Evolutionary conservation across 2,113 vertebrate genomes (phyloP).

Genomic region (Alligator sinensis): DNA sequence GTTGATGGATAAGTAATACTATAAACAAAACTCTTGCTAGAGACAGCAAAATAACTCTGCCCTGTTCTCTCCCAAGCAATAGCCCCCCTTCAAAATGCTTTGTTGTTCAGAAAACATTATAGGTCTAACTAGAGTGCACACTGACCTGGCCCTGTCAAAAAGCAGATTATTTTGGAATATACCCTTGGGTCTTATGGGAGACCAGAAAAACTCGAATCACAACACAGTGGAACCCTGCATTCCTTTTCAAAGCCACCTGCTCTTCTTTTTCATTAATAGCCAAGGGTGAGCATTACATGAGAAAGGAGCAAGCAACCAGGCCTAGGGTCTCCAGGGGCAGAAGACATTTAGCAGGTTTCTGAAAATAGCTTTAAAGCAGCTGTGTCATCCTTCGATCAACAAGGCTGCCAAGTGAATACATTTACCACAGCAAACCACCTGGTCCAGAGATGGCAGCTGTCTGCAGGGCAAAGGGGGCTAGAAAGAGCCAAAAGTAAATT

Average conservation of each 20-base stretch:
- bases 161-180: neutral
- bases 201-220: neutral
- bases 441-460: neutral
- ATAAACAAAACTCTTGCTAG: neutral
- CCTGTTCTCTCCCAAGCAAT: neutral
- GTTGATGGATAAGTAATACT: neutral
- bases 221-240: neutral
- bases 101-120: neutral
- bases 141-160: neutral
- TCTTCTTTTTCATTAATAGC: neutral
- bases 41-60: rapidly evolving
- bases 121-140: neutral
- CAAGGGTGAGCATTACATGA: neutral
- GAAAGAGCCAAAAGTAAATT: neutral
- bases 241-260: neutral
- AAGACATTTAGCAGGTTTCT: neutral
- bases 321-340: rapidly evolving
- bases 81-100: neutral
- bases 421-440: neutral
- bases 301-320: neutral
- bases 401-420: neutral
- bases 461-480: neutral
- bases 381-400: neutral
- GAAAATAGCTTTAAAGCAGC: neutral
- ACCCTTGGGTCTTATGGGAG: neutral